A percentile compares a stretch with the other conserved stretches of the same genome.
These are phyloP conservation scores for Drosophila eohydei DNA, from an alignment of 2,888 invertebrate species.

Conservation along the genomic window DNA sequence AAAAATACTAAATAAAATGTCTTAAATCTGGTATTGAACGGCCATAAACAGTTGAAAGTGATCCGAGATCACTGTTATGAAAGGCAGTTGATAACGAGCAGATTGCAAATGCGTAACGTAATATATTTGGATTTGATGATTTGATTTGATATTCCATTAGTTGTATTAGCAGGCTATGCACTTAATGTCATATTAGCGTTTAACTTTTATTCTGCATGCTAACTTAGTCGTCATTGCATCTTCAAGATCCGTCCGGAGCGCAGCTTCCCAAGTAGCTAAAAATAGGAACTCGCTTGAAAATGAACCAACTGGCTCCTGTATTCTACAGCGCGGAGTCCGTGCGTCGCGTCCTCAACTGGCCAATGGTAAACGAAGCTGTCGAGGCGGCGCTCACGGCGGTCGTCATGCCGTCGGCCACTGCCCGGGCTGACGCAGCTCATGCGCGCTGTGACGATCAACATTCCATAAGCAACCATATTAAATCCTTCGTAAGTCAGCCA, in stretches of 20 bases:
- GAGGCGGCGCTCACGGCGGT: slow-evolving; percentile 84
- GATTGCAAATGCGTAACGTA: neutral
- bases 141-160: too few species aligned
- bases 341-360: slow-evolving; percentile 83
- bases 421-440: neutral
- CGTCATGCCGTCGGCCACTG: neutral
- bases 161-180: neutral
- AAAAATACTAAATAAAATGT: slow-evolving; percentile 1
- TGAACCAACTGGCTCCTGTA: slow-evolving; percentile 37
- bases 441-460: neutral
- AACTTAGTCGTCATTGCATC: neutral
- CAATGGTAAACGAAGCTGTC: slow-evolving; percentile 82
- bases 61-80: neutral
- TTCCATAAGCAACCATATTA: neutral
- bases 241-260: neutral
- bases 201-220: neutral
- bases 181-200: neutral
- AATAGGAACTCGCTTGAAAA: neutral
- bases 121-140: too few species aligned
- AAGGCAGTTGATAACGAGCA: too few species aligned
- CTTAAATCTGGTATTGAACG: neutral
- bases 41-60: slow-evolving; percentile 2
- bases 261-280: neutral
- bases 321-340: slow-evolving; percentile 83
- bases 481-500: slow-evolving; percentile 78